Evolutionary conservation across 2,797 vertebrate genomes (phyloP), one percentile per base, ranked within the genome.

Genomic region (Schizopygopsis malacanthus): DNA sequence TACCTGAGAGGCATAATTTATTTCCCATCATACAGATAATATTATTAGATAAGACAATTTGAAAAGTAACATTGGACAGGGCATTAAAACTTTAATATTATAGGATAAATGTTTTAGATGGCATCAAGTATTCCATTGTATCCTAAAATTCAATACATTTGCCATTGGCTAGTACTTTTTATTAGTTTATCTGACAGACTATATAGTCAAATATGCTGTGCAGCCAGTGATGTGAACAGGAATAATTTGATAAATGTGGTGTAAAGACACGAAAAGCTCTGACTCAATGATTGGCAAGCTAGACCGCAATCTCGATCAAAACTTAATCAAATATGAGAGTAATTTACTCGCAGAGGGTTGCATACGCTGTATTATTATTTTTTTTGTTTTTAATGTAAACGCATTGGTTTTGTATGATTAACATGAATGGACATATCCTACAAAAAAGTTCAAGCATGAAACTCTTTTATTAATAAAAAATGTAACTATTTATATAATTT

Each of bases 1-100:
- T 71, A 65, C 39, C 59, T 47, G 18, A 67, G 25, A 81, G 28
- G 63, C 63, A 50, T 52, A 4, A 52, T 83, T 82, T 65, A 82
- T 71, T 56, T 63, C 16, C 73, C 45, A 77, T 65, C 4, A 33
- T 43, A 77, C 47, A 86, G 52, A 76, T 43, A 37, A 82, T 37
- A 61, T 63, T 63, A 82, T 81, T 81, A 65, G 50, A 85, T 81
- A 10, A 79, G 81, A 43, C 16, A 8, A 67, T 71, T 50, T 77
- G 39, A 43, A 37, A 43, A 50, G 37, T 28, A 43, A 47, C 20
- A 20, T 52, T 80, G 20, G 65, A 18, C 73, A 72, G 73, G 39
- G 63, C 50, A 78, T 2, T 33, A 33, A 33, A 33, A 33, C 28
- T 28, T 28, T 28, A 28, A 33, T 10, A 54, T 47, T 18, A 61